Evolutionary conservation across 2,797 vertebrate species (phyloP).

Genomic region (Catamblyrhynchus diadema): DNA sequence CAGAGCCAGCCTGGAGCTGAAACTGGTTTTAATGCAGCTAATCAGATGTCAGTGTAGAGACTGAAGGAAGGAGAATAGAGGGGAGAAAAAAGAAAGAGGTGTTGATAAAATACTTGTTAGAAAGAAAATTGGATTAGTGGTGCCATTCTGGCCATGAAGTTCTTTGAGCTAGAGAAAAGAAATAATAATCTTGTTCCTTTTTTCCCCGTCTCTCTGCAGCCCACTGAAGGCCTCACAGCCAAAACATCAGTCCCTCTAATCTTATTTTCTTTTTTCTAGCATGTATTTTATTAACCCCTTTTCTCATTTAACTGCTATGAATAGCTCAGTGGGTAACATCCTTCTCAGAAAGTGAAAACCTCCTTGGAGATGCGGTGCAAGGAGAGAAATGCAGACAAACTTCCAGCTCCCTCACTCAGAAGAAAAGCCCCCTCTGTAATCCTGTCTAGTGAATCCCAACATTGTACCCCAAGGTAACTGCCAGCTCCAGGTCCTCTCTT

Average conservation of each 20-base stretch:
- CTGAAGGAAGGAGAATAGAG: constrained; percentile 13
- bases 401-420: constrained; percentile 16
- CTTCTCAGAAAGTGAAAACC: constrained; percentile 72
- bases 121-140: constrained; percentile 73
- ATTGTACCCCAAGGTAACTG: constrained; percentile 10
- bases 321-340: constrained; percentile 79
- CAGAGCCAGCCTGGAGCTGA: fast-evolving
- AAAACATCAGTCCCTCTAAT: constrained; percentile 72
- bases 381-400: constrained; percentile 71
- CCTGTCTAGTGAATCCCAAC: constrained; percentile 62
- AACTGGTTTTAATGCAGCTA: background rate
- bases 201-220: background rate
- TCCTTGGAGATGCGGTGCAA: constrained; percentile 68
- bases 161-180: constrained; percentile 59
- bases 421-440: constrained; percentile 70
- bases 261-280: constrained; percentile 74
- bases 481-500: constrained; percentile 21
- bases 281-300: constrained; percentile 77
- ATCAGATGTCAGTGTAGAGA: background rate
- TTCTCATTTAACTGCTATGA: constrained; percentile 77
- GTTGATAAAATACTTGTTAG: constrained; percentile 70
- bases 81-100: background rate
- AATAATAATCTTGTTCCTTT: constrained; percentile 72
- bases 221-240: constrained; percentile 64
- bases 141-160: constrained; percentile 66